phyloP scores from a whole-genome alignment of 2,888 invertebrate species.

The Mellilla xanthometata region DNA sequence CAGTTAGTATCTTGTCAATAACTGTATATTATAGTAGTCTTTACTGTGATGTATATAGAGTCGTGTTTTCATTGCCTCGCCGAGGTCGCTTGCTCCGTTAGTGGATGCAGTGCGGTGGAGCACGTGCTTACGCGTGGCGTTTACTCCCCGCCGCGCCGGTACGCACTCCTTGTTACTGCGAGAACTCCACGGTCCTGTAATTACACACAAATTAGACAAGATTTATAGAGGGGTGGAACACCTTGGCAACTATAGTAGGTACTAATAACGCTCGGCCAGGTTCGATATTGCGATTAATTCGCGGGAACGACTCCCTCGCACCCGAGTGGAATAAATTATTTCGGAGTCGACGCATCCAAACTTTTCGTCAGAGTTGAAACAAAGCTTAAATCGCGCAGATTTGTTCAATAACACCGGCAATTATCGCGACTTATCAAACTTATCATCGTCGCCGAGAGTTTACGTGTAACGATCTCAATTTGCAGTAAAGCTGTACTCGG shows the following conservation, averaged over 20 bases:
- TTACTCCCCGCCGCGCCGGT: constrained; percentile 75
- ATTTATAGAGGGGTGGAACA: constrained; percentile 82
- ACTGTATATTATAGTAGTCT: constrained; percentile 27
- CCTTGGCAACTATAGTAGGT: constrained; percentile 80
- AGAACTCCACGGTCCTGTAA: constrained; percentile 79
- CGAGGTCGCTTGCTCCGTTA: constrained; percentile 37
- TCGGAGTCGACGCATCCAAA: constrained; percentile 23
- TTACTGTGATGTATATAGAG: constrained; percentile 27
- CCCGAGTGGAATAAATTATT: constrained; percentile 44
- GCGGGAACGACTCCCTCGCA: constrained; percentile 51
- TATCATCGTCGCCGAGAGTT: constrained; percentile 11
- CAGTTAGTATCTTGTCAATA: constrained; percentile 33
- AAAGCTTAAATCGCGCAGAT: constrained; percentile 16
- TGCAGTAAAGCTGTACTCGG: constrained; percentile 25
- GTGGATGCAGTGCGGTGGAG: constrained; percentile 31
- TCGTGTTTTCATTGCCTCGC: constrained; percentile 31
- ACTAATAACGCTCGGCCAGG: constrained; percentile 79
- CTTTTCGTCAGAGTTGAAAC: constrained; percentile 22
- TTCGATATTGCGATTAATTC: constrained; percentile 76
- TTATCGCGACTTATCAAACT: constrained; percentile 9
- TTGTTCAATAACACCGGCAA: constrained; percentile 22
- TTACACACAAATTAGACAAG: constrained; percentile 83
- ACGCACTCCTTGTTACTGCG: constrained; percentile 79
- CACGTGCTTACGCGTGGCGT: constrained; percentile 79
- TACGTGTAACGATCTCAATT: constrained; percentile 8